A percentile compares a stretch with the other conserved stretches of the same genome.
phyloP scores from a whole-genome alignment of 2,113 vertebrate genomes.

The Pionites leucogaster region DNA sequence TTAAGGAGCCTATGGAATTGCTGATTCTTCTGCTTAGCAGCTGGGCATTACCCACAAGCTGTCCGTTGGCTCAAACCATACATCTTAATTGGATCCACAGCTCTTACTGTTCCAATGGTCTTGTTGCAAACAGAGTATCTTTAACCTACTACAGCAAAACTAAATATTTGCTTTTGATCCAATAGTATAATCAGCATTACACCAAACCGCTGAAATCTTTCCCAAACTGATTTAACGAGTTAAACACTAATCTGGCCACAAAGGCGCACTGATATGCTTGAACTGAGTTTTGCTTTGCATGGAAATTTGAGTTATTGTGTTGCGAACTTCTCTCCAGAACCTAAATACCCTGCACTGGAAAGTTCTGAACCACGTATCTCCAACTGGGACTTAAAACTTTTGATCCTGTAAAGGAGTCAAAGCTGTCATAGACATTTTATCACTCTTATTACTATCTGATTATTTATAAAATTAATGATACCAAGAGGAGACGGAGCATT shows the following conservation, averaged over 20 bases:
- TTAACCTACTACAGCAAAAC: neutral
- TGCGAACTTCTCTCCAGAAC: neutral
- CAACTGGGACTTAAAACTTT: neutral
- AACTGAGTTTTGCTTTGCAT: neutral
- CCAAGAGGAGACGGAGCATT: neutral
- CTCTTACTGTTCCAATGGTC: neutral
- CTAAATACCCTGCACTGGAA: neutral
- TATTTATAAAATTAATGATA: neutral
- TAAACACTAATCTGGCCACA: neutral
- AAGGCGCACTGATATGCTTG: neutral
- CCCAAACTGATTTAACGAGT: neutral
- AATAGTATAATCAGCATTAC: neutral
- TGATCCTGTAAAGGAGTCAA: neutral
- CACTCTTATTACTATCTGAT: neutral
- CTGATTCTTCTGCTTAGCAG: neutral
- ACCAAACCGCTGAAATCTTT: neutral
- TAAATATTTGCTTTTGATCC: neutral
- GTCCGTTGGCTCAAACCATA: neutral
- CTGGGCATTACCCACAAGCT: neutral
- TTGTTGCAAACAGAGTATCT: neutral
- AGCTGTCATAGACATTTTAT: neutral
- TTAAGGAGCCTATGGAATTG: neutral
- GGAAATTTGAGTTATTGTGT: neutral
- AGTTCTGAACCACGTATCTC: rapidly evolving
- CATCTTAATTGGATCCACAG: neutral